Base-by-base conservation (phyloP, 2,888 invertebrate genomes). In the Acanthopleura granulata region DNA sequence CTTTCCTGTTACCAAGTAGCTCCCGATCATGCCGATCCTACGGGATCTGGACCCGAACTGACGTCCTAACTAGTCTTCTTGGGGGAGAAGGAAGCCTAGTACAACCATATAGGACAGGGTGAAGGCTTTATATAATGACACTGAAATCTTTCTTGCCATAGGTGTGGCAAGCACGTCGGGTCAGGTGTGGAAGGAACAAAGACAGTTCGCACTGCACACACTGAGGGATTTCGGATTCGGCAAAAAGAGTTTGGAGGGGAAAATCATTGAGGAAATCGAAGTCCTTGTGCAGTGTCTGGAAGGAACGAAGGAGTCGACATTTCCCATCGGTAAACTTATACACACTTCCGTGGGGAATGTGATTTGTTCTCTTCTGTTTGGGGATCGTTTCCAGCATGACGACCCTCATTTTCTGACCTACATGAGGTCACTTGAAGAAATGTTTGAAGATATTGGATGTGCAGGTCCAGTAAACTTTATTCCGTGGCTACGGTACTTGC, bases 141-240 rank as follows among this genome's bases (percentile, higher is more conserved):
- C n/a, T n/a, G n/a, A 9, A 40, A 3, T 9, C 40, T 40, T 9
- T 40, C 40, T 40, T 57, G 57, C n/a, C 18, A 66, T 14, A 66
- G 66, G 66, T 66, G 29, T 66, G 3, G 66, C 16, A 16, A 27
- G 25, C 6, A 6, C 25, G 16, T 27, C 22, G 6, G 71, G 71
- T n/a, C 16, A 71, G 18, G 22, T 18, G 6, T 71, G 71, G 71
- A 71, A 71, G n/a, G 14, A 71, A 14, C n/a, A 22, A 25, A 18
- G 71, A 49, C 40, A 40, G 3, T 71, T 71, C 49, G 16, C 71
- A 15, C 40, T 71, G 3, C 40, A 40, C 18, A 22, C 71, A 11
- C 49, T 71, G 49, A 40, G 15, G 40, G 6, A 49, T 71, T 49
- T 71, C 49, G 71, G 49, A 11, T 49, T 71, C 49, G 40, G 71